These are phyloP conservation scores for Microplitis deprimator DNA, from an alignment of 2,888 invertebrate species.

Conservation along the genomic window DNA sequence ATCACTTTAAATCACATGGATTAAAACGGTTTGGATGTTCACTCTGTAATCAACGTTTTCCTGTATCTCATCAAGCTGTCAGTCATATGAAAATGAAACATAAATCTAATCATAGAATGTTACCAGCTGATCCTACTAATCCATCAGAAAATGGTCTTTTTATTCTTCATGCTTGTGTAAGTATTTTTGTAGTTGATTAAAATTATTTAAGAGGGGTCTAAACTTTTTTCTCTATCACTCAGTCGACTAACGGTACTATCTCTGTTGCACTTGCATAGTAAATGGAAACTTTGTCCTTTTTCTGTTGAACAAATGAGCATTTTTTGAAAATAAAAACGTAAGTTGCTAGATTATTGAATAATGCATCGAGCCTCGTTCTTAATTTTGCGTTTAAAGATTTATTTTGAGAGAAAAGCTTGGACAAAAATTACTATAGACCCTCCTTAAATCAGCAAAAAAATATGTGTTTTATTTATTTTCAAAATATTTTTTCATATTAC, in stretches of 20 bases:
- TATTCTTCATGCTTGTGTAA: slow-evolving; percentile 70
- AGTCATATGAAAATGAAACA: slow-evolving; percentile 75
- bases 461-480: background rate
- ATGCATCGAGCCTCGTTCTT: too few species aligned
- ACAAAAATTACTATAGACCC: too few species aligned
- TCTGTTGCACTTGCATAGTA: too few species aligned
- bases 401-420: too few species aligned
- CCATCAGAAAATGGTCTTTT: slow-evolving; percentile 73
- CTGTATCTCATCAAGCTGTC: slow-evolving; percentile 61
- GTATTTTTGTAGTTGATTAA: slow-evolving; percentile 41
- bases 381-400: too few species aligned
- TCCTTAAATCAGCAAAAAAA: background rate
- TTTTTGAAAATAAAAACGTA: too few species aligned
- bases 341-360: too few species aligned
- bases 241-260: too few species aligned
- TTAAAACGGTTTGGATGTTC: slow-evolving; percentile 76
- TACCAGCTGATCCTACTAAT: slow-evolving; percentile 72
- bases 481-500: slow-evolving; percentile 10
- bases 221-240: too few species aligned
- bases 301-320: too few species aligned
- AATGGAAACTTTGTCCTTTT: too few species aligned
- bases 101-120: slow-evolving; percentile 67
- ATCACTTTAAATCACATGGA: slow-evolving; percentile 77
- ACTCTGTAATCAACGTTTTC: slow-evolving; percentile 72
- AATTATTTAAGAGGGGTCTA: too few species aligned